A percentile compares a stretch with the other conserved stretches of the same genome.
Evolutionary conservation across 2,797 vertebrate species (phyloP).

Genomic region (Brotula barbata): DNA sequence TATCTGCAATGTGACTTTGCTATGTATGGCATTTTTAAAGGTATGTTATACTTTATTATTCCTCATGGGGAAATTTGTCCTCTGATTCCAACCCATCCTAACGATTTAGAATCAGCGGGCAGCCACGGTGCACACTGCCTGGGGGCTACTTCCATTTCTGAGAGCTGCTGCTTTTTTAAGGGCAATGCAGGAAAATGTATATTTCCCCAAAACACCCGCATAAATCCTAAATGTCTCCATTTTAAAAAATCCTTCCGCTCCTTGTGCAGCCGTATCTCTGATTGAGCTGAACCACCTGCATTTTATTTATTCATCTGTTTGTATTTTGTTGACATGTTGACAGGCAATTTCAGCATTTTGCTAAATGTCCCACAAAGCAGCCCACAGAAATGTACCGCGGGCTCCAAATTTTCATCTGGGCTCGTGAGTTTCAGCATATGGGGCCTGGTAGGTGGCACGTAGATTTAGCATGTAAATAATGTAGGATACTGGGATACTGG

Average conservation of each 20-base stretch:
- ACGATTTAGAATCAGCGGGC: constrained; percentile 2
- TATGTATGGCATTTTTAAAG: constrained; percentile 19
- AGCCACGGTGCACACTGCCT: not conserved
- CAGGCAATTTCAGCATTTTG: not conserved
- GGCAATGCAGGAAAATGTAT: constrained; percentile 21
- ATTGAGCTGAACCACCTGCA: not conserved
- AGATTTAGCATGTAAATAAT: constrained; percentile 2
- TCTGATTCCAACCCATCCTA: constrained; percentile 7
- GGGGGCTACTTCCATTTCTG: constrained; percentile 11
- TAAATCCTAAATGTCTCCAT: not conserved
- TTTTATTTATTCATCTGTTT: constrained; percentile 6
- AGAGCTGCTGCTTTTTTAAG: constrained; percentile 21
- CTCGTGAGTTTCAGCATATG: not conserved
- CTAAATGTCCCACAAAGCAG: not conserved
- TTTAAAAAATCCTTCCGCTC: constrained; percentile 9
- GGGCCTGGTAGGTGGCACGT: no score
- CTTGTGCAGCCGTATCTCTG: not conserved
- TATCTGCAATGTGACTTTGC: constrained; percentile 34
- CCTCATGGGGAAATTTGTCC: constrained; percentile 8
- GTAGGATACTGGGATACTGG: not conserved
- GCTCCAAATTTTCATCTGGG: constrained; percentile 1
- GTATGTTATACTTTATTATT: constrained; percentile 24
- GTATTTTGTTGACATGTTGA: constrained; percentile 4
- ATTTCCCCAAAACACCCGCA: constrained; percentile 3
- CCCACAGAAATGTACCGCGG: not conserved